Evolutionary conservation across 2,113 vertebrate genomes (phyloP).

Genomic region (Chamaea fasciata): DNA sequence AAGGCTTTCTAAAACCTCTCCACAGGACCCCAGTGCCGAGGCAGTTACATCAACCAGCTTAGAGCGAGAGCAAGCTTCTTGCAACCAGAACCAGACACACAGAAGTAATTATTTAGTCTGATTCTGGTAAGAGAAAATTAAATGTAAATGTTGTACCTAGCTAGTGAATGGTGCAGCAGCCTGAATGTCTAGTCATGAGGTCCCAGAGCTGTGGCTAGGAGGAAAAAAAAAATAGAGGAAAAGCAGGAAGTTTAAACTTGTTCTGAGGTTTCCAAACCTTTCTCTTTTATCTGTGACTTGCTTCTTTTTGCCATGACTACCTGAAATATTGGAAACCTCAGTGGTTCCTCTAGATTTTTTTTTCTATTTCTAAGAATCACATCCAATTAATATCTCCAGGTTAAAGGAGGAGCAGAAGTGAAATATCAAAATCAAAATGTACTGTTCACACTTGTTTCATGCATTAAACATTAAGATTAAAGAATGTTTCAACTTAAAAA

Average conservation of each 20-base stretch:
- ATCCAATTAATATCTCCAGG: not conserved
- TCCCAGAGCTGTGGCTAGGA: not conserved
- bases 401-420: not conserved
- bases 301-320: not conserved
- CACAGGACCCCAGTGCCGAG: not conserved
- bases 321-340: not conserved
- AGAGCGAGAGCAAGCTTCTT: not conserved
- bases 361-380: not conserved
- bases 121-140: constrained; percentile 1
- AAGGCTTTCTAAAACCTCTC: not conserved
- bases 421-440: not conserved
- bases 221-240: too few species aligned
- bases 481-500: not conserved
- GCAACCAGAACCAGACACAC: not conserved
- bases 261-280: not conserved
- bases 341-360: not conserved
- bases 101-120: not conserved
- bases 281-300: not conserved
- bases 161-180: not conserved
- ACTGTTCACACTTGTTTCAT: not conserved
- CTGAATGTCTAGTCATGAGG: not conserved
- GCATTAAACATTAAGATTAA: not conserved
- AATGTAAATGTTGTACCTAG: not conserved
- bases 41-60: not conserved
- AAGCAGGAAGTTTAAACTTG: not conserved